Conservation (phyloP, 2,888 invertebrate species). For the Drosophila villosipedis region DNA sequence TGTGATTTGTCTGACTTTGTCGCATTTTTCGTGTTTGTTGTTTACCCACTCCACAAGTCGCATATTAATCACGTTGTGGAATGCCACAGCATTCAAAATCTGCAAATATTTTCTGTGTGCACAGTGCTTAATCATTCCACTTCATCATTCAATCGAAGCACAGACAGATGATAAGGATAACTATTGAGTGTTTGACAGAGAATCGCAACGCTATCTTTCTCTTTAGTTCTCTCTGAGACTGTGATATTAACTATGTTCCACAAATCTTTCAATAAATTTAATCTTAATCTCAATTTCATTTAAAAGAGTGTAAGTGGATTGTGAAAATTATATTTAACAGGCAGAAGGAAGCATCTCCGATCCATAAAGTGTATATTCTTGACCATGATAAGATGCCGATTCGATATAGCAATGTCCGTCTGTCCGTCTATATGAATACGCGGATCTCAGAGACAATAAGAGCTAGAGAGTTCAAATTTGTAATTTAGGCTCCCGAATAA, state of each 20-base stretch:
- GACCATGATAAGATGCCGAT: not conserved
- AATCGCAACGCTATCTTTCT: not conserved
- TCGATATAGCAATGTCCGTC: not conserved
- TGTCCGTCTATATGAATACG: not conserved
- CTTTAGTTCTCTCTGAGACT: not conserved
- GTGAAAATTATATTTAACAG: not conserved
- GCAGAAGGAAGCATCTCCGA: not conserved
- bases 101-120: not conserved
- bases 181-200: not conserved
- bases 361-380: not conserved
- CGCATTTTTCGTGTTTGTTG: slow-evolving; percentile 1
- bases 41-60: slow-evolving; percentile 11
- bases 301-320: not conserved
- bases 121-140: not conserved
- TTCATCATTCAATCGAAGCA: not conserved
- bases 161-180: not conserved
- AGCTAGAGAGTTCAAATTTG: not conserved
- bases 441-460: not conserved
- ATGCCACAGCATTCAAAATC: slow-evolving; percentile 29
- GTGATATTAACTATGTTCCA: not conserved
- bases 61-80: slow-evolving; percentile 45
- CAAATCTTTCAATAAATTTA: not conserved
- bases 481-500: not conserved
- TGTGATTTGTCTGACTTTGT: not conserved
- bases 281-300: not conserved